Conservation (phyloP, 2,797 vertebrate species). For the Centroberyx gerrardi region DNA sequence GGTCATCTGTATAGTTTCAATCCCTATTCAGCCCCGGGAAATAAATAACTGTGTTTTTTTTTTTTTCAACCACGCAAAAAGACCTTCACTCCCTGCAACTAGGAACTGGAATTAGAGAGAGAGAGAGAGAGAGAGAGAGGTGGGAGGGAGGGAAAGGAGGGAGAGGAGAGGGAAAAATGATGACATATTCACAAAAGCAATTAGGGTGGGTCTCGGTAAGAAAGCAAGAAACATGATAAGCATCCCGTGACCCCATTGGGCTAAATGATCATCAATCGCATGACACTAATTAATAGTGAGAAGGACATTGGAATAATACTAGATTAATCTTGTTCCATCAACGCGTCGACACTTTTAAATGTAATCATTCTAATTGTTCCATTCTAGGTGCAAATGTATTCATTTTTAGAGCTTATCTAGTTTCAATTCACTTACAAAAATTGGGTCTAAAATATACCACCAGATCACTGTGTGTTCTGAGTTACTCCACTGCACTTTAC, state of each 20-base stretch:
- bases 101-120: constrained; percentile 3
- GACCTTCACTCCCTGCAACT: constrained; percentile 35
- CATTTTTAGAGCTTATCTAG: background rate
- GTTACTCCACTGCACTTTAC: background rate
- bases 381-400: constrained; percentile 11
- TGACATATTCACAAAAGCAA: constrained; percentile 53
- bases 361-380: constrained; percentile 35
- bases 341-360: constrained; percentile 19
- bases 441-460: background rate
- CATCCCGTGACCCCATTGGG: constrained; percentile 36
- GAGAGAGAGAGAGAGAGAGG: background rate
- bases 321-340: constrained; percentile 50
- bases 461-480: background rate
- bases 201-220: constrained; percentile 43
- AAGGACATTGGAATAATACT: constrained; percentile 42
- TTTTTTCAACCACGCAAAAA: constrained; percentile 45
- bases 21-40: constrained; percentile 57
- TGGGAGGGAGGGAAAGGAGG: background rate
- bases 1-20: constrained; percentile 61
- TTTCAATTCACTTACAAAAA: background rate
- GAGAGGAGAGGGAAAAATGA: constrained; percentile 21
- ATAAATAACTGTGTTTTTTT: constrained; percentile 50
- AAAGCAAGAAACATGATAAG: constrained; percentile 48
- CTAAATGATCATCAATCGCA: constrained; percentile 47
- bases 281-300: constrained; percentile 57